phyloP scores from a whole-genome alignment of 2,888 invertebrate genomes.

The Hypercompe scribonia region DNA sequence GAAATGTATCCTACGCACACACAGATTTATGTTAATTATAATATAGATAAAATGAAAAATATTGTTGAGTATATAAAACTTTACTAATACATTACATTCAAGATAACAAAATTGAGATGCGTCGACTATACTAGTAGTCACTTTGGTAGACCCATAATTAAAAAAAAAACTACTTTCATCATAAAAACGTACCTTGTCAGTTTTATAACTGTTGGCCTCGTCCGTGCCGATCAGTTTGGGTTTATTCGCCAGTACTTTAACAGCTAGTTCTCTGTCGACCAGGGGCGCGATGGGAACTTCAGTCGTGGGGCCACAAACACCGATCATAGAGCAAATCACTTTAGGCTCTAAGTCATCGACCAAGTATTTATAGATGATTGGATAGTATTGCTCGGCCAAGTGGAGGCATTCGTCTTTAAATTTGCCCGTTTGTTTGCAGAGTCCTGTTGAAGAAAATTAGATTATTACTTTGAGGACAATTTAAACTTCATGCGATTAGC shows the following conservation, averaged over 20 bases:
- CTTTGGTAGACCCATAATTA: too few relatives aligned
- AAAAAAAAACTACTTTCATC: too few relatives aligned
- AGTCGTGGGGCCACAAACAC: conserved; percentile 87
- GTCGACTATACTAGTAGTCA: too few relatives aligned
- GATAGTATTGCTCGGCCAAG: conserved; percentile 93
- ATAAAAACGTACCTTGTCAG: conserved; percentile 53
- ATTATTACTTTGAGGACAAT: too few relatives aligned
- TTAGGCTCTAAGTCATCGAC: conserved; percentile 89
- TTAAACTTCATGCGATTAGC: too few relatives aligned
- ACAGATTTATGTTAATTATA: too few relatives aligned
- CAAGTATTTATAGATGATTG: conserved; percentile 90
- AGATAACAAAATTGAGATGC: too few relatives aligned
- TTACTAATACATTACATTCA: too few relatives aligned
- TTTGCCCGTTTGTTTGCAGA: conserved; percentile 92
- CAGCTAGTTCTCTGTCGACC: conserved; percentile 81
- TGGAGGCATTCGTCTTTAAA: conserved; percentile 92
- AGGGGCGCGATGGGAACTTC: conserved; percentile 87
- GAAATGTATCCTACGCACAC: too few relatives aligned
- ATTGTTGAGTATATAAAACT: too few relatives aligned
- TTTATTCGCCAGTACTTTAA: conserved; percentile 58
- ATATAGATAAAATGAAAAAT: too few relatives aligned
- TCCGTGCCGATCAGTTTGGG: conserved; percentile 71
- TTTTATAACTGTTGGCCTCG: conserved; percentile 69
- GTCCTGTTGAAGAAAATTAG: conserved; percentile 69
- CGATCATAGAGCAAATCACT: conserved; percentile 90